These are phyloP conservation scores for Dipodomys spectabilis DNA, from an alignment of 2,113 vertebrate species.

Conservation along the genomic window DNA sequence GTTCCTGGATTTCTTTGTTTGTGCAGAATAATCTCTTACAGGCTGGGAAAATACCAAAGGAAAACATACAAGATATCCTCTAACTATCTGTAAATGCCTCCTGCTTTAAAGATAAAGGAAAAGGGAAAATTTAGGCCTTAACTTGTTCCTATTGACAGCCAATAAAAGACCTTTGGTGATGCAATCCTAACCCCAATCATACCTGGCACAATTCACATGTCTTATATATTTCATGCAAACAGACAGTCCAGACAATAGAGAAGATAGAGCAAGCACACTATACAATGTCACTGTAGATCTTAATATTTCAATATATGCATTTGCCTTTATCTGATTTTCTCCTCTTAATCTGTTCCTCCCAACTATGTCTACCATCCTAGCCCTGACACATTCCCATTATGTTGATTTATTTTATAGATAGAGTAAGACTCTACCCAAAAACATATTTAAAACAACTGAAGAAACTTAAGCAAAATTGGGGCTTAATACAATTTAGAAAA, in stretches of 20 bases:
- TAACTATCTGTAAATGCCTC: conserved; percentile 40
- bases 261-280: background rate
- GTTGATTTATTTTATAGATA: background rate
- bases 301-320: background rate
- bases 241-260: background rate
- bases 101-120: conserved; percentile 29
- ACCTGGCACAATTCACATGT: background rate
- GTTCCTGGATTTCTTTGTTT: conserved; percentile 14
- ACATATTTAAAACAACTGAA: background rate
- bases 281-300: background rate
- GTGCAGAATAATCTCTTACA: background rate
- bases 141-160: background rate
- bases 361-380: too few relatives aligned
- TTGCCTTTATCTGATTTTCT: background rate
- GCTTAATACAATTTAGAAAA: background rate
- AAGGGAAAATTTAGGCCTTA: background rate
- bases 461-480: background rate
- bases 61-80: conserved; percentile 12
- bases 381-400: background rate
- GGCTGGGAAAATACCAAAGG: background rate
- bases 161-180: background rate
- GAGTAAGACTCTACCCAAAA: background rate
- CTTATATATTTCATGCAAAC: background rate
- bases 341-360: background rate
- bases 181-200: background rate